A percentile compares a stretch with the other conserved stretches of the same genome.
These are phyloP conservation scores for Bicyclus anynana DNA, from an alignment of 1,140 invertebrate species.

Conservation along the genomic window DNA sequence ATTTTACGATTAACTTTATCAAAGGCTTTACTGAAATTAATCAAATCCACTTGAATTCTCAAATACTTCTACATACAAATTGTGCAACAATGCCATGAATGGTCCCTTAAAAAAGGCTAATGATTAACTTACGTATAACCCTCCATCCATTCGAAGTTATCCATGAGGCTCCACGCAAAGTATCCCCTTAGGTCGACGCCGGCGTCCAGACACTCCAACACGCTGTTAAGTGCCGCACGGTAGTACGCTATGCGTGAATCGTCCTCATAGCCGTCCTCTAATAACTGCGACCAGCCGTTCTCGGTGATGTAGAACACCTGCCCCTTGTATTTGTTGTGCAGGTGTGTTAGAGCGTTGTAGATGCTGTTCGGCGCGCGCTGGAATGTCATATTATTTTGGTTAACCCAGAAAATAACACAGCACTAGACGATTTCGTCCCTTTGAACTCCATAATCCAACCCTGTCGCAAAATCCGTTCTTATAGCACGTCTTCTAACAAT, in stretches of 20 bases:
- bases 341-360: constrained; percentile 54
- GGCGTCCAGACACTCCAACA: constrained; percentile 82
- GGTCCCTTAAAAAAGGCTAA: too few species aligned
- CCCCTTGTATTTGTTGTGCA: constrained; percentile 74
- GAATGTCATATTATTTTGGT: too few species aligned
- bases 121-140: constrained; percentile 73
- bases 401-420: too few species aligned
- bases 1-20: too few species aligned
- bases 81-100: constrained; percentile 13
- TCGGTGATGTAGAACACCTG: constrained; percentile 78
- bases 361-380: constrained; percentile 48
- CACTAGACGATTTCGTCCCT: too few species aligned
- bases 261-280: constrained; percentile 73
- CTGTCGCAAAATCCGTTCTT: too few species aligned
- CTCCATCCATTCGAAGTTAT: constrained; percentile 78
- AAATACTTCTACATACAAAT: background rate
- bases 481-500: too few species aligned
- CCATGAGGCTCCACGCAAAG: constrained; percentile 56
- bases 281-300: constrained; percentile 71
- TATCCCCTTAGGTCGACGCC: constrained; percentile 79
- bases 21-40: too few species aligned
- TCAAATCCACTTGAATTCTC: too few species aligned
- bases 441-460: too few species aligned
- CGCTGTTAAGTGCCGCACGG: constrained; percentile 55
- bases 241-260: constrained; percentile 53